phyloP scores from a whole-genome alignment of 2,113 vertebrate genomes.

The Vicugna pacos region DNA sequence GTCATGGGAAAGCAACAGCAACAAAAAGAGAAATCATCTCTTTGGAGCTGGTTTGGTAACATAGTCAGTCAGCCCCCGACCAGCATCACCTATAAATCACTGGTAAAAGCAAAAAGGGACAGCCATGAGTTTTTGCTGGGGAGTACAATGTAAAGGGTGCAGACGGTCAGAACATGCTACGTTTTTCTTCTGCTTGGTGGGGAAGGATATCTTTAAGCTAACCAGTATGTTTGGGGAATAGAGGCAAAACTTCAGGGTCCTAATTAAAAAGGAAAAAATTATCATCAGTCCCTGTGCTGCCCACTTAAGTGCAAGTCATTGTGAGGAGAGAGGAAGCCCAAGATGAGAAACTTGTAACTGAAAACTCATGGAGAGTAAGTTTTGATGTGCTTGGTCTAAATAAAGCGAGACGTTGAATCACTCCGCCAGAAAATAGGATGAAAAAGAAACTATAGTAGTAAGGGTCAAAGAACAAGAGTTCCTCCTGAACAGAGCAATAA shows the following conservation, averaged over 20 bases:
- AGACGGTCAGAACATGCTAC: background rate
- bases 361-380: background rate
- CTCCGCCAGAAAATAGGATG: background rate
- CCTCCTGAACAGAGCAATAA: background rate
- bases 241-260: constrained; percentile 12
- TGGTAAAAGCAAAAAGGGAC: background rate
- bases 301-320: background rate
- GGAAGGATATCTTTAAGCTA: background rate
- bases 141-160: background rate
- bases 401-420: constrained; percentile 29
- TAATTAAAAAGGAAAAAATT: background rate
- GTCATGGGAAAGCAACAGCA: constrained; percentile 30
- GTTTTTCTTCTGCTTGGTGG: background rate
- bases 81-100: background rate
- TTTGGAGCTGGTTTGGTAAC: background rate
- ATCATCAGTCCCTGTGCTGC: background rate
- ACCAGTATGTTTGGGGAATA: background rate
- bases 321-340: background rate
- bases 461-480: constrained; percentile 37
- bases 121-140: background rate
- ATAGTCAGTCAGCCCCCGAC: background rate
- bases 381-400: background rate
- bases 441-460: background rate
- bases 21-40: constrained; percentile 40
- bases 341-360: background rate